Conservation (phyloP, 2,888 invertebrate species). For the Sepioteuthis lessoniana region DNA sequence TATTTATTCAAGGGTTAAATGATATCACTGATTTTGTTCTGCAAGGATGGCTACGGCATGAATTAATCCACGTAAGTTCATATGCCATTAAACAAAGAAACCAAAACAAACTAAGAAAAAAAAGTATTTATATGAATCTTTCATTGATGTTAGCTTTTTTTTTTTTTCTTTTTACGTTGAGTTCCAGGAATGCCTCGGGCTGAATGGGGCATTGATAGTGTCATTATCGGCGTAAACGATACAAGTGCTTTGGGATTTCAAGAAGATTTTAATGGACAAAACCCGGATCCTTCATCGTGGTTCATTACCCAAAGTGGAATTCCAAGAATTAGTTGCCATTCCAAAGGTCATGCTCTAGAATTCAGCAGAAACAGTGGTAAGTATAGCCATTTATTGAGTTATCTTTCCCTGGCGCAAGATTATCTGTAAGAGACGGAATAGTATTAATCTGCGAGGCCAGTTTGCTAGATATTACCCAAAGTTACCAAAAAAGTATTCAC, state of each 20-base stretch:
- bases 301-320: constrained; percentile 72
- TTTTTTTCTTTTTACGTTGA: too few species aligned
- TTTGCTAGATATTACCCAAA: too few species aligned
- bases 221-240: constrained; percentile 74
- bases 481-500: too few species aligned
- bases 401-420: too few species aligned
- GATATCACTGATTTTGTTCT: too few species aligned
- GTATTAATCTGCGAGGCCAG: too few species aligned
- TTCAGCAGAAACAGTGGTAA: constrained; percentile 73
- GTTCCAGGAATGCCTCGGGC: constrained; percentile 68
- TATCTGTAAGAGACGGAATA: too few species aligned
- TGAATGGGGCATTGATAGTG: constrained; percentile 76
- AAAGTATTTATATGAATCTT: too few species aligned
- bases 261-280: constrained; percentile 72
- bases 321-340: constrained; percentile 72
- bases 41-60: too few species aligned
- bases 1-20: too few species aligned
- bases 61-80: too few species aligned
- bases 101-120: background rate
- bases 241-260: constrained; percentile 72
- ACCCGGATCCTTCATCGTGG: constrained; percentile 72
- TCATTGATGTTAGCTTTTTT: too few species aligned
- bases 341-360: constrained; percentile 72
- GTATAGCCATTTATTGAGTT: constrained; percentile 34
- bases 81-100: background rate